These are phyloP conservation scores for Catharus bicknelli DNA, from an alignment of 2,113 vertebrate genomes.

Conservation along the genomic window DNA sequence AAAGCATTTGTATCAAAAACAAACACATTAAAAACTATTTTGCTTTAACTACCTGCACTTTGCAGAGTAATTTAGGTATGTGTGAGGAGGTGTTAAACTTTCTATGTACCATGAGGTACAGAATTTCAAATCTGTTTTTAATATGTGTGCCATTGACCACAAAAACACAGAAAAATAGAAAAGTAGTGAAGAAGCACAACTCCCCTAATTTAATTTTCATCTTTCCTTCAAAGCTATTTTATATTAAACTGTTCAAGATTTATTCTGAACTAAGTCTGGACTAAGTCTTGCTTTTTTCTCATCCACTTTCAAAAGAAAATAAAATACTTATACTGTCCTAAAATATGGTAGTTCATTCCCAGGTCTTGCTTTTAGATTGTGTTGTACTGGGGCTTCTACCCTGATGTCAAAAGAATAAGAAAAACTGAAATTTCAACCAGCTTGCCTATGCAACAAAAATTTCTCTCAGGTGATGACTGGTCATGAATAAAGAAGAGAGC, in stretches of 20 bases:
- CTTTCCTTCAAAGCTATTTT: neutral
- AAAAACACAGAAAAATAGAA: neutral
- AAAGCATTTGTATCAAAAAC: fast-evolving
- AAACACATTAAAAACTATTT: neutral
- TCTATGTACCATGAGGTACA: neutral
- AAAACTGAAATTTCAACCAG: neutral
- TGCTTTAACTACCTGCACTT: neutral
- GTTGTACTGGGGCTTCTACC: neutral
- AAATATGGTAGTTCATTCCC: neutral
- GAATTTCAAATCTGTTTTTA: neutral
- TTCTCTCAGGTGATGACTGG: neutral
- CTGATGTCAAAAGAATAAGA: neutral
- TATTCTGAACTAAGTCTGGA: neutral
- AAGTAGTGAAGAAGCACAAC: neutral
- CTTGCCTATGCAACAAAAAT: neutral
- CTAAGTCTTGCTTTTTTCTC: neutral
- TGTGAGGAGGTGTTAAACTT: neutral
- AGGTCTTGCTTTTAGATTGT: neutral
- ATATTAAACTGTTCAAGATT: neutral
- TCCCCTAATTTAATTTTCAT: neutral
- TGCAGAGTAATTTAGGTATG: neutral
- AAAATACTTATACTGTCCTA: neutral
- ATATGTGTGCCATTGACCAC: neutral
- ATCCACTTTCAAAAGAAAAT: neutral
- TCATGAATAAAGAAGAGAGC: neutral